phyloP scores from a whole-genome alignment of 2,113 vertebrate species.

The Carassius carassius region DNA sequence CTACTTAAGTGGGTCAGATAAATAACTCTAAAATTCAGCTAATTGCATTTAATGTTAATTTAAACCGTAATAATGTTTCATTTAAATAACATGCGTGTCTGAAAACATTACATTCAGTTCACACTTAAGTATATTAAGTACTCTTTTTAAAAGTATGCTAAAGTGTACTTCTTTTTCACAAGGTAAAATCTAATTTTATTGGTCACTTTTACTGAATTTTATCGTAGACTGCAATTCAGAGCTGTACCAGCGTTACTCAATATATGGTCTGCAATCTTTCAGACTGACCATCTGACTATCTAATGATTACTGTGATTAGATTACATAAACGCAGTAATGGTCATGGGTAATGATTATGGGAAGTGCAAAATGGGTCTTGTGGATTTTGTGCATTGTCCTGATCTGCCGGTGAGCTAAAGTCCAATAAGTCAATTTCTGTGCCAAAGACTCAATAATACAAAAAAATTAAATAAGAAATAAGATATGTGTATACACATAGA shows the following conservation, averaged over 20 bases:
- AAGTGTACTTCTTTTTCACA: background rate
- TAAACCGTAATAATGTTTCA: too few species aligned
- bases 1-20: too few species aligned
- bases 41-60: too few species aligned
- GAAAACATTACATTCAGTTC: too few species aligned
- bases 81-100: too few species aligned
- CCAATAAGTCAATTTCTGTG: background rate
- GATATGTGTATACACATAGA: background rate
- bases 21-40: too few species aligned
- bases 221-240: background rate
- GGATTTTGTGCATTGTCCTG: background rate
- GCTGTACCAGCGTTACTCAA: background rate
- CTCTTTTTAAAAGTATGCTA: background rate
- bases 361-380: background rate
- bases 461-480: background rate
- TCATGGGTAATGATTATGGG: constrained; percentile 37
- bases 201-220: background rate
- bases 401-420: background rate
- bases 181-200: background rate
- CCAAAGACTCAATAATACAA: constrained; percentile 28
- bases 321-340: constrained; percentile 38
- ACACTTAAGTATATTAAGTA: too few species aligned
- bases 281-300: constrained; percentile 13
- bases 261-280: constrained; percentile 6
- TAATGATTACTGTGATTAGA: background rate